Evolutionary conservation across 2,113 vertebrate species (phyloP).

Genomic region (Alexandromys fortis): DNA sequence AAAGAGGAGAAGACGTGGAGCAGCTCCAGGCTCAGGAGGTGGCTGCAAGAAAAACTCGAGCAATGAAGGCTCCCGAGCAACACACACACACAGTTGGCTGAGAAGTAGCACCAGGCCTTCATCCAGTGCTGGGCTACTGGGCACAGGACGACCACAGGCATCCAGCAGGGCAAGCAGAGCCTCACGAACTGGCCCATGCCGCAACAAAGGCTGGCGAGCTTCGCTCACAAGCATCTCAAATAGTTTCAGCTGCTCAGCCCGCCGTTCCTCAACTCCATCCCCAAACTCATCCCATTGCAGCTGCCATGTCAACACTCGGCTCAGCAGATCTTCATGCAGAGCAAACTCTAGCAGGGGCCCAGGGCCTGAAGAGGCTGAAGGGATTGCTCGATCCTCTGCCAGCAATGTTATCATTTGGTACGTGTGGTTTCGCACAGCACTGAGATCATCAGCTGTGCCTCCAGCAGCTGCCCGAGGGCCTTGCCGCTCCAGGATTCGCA

Average conservation of each 20-base stretch:
- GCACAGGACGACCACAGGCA: constrained; percentile 88
- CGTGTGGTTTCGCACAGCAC: constrained; percentile 95
- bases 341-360: constrained; percentile 95
- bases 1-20: constrained; percentile 94
- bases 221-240: constrained; percentile 97
- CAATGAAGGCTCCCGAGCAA: constrained; percentile 92
- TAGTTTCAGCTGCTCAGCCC: constrained; percentile 94
- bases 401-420: constrained; percentile 97
- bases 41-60: constrained; percentile 94
- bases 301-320: constrained; percentile 93
- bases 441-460: constrained; percentile 90
- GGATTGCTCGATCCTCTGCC: constrained; percentile 89
- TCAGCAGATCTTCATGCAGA: constrained; percentile 91
- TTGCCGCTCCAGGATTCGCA: constrained; percentile 91
- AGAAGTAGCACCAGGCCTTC: constrained; percentile 95
- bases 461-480: constrained; percentile 86
- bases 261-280: constrained; percentile 91
- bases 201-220: constrained; percentile 93
- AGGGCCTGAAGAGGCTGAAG: constrained; percentile 80
- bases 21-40: constrained; percentile 89
- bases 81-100: constrained; percentile 94
- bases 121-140: constrained; percentile 86
- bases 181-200: constrained; percentile 91
- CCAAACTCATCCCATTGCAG: constrained; percentile 88
- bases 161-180: constrained; percentile 92